Evolutionary conservation across 2,888 invertebrate species (phyloP).

Genomic region (Standfussiana lucernea): DNA sequence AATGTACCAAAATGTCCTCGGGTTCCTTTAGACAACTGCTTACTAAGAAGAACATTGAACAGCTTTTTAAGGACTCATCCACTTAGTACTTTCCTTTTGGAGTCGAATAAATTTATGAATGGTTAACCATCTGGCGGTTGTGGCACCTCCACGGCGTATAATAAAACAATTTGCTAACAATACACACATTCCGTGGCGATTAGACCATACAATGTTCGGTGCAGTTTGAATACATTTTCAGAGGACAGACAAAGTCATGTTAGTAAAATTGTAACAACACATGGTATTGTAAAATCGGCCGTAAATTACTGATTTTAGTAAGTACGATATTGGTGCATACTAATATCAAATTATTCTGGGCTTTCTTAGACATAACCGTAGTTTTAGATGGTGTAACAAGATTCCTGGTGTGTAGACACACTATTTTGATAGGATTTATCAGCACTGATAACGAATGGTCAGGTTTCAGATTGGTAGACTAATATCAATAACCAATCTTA

Average conservation of each 20-base stretch:
- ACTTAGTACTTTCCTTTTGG: neutral
- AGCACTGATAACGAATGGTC: constrained; percentile 3
- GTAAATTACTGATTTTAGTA: neutral
- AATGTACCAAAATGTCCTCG: neutral
- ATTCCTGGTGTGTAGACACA: neutral
- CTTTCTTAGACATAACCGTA: neutral
- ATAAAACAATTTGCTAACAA: constrained; percentile 41
- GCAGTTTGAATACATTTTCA: constrained; percentile 16
- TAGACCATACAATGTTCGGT: constrained; percentile 19
- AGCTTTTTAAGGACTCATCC: neutral
- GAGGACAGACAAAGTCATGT: constrained; percentile 30
- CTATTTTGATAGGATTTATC: constrained; percentile 10
- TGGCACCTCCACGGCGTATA: constrained; percentile 19
- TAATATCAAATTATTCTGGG: neutral
- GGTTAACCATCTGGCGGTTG: constrained; percentile 13
- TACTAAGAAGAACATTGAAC: neutral
- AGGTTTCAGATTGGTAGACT: neutral
- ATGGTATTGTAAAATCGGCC: neutral
- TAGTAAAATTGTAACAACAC: neutral
- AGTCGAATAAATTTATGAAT: constrained; percentile 13
- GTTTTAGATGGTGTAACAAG: neutral
- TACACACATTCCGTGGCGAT: constrained; percentile 23
- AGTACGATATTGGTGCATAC: neutral
- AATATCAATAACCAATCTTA: constrained; percentile 12
- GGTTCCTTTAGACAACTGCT: neutral